Conservation (phyloP, 2,797 vertebrate genomes). For the Carapus acus region DNA sequence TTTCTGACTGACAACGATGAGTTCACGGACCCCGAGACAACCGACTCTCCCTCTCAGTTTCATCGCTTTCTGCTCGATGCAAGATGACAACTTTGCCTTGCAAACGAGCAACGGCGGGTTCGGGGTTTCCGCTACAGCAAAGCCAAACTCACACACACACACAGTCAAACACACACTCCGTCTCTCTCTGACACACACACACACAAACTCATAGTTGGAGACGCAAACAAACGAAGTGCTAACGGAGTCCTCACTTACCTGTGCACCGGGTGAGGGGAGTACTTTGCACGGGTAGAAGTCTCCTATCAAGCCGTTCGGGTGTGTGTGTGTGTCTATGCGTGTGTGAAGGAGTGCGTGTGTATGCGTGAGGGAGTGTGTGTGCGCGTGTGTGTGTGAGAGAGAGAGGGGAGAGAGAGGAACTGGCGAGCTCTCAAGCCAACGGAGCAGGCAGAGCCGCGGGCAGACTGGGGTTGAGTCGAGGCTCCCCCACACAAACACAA, state of each 20-base stretch:
- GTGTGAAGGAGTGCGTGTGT: no score
- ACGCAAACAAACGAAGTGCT: conserved; percentile 1
- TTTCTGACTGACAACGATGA: not conserved
- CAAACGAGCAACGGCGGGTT: conserved; percentile 25
- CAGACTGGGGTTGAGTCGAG: no score
- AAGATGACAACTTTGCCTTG: conserved; percentile 34
- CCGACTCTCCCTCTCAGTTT: not conserved
- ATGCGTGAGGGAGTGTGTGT: conserved; percentile 1
- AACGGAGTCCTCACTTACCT: conserved; percentile 36
- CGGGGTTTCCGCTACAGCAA: conserved; percentile 43
- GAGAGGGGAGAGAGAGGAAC: no score
- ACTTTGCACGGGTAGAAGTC: conserved; percentile 13
- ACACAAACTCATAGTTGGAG: no score
- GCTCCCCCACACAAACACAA: no score
- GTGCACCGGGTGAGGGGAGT: not conserved
- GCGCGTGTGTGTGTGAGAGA: not conserved
- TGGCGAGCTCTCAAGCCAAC: no score
- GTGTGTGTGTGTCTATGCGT: not conserved
- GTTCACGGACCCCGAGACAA: not conserved
- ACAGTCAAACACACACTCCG: not conserved
- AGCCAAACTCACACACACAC: conserved; percentile 4
- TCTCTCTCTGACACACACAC: not conserved
- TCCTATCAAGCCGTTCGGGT: conserved; percentile 27
- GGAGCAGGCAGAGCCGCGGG: no score
- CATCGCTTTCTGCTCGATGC: conserved; percentile 27